Base-by-base conservation (phyloP, 2,113 vertebrate species). In the Gymnarchus niloticus region DNA sequence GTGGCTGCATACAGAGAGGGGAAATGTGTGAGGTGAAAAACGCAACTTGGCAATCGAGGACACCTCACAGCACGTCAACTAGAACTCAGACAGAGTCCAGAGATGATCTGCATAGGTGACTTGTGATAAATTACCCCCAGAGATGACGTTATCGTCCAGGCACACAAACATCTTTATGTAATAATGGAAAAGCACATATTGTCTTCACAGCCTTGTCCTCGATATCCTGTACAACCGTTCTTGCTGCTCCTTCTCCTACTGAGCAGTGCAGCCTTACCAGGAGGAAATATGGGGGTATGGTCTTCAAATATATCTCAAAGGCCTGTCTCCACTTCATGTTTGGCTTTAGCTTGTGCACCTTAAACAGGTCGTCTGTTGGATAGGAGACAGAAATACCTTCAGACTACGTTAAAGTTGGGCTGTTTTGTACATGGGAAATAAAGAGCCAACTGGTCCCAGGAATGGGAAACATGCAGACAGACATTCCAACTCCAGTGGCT, bases 261-360 rank as follows among this genome's bases (percentile, higher is more conserved):
- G 1, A 54, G 6, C 17, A 56, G 0, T 54, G 9, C 14, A n/a
- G 4, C 87, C 96, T 93, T 92, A 99, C 98, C 96, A 96, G 95
- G n/a, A 99, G 96, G 88, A 98, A 99, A 90, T 99, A 99, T 0
- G 97, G 98, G 90, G 98, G 97, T 97, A 98, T 99, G 46, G 97
- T 96, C 95, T 99, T 99, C 94, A 99, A 92, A 92, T 99, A 99
- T 92, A 95, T 97, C 94, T 99, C 98, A 93, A 99, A 99, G 9
- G 96, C 96, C 93, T 99, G 98, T 86, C 97, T 94, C 98, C 98
- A 99, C 91, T 98, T 99, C 86, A 99, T 86, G 0, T 95, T 96
- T 57, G 97, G 97, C 92, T 99, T 99, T 91, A 97, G 96, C 91
- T 99, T 99, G 94, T 99, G 98, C 83, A 99, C 96, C 96, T 99